These are phyloP conservation scores for Anadara kagoshimensis DNA, from an alignment of 1,140 invertebrate species.

Conservation along the genomic window DNA sequence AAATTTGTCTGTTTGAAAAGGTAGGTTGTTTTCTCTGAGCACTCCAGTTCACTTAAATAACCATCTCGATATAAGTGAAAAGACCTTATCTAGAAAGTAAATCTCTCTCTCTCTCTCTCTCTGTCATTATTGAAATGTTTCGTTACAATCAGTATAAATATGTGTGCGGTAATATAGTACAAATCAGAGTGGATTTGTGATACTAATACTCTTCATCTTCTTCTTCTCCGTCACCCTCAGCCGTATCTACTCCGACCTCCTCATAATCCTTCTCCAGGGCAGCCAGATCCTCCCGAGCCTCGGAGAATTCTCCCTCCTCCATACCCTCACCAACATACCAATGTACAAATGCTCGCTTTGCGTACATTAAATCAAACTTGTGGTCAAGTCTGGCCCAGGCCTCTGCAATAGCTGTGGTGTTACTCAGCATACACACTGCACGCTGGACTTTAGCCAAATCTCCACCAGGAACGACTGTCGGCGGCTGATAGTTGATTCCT, in stretches of 20 bases:
- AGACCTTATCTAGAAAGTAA: no score
- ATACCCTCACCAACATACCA: slow-evolving; percentile 75
- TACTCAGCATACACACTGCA: slow-evolving; percentile 64
- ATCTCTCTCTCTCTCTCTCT: no score
- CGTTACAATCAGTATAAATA: no score
- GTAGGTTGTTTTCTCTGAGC: no score
- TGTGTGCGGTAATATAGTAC: no score
- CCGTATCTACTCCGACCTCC: slow-evolving; percentile 84
- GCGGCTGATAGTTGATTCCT: slow-evolving; percentile 67
- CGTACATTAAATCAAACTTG: slow-evolving; percentile 7
- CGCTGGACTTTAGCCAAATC: slow-evolving; percentile 75
- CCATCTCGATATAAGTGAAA: no score
- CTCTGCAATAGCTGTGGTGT: background rate
- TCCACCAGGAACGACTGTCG: slow-evolving; percentile 80
- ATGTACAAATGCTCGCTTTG: background rate
- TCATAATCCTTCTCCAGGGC: slow-evolving; percentile 83
- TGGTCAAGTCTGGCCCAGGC: background rate
- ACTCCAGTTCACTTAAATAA: no score
- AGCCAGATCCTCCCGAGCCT: slow-evolving; percentile 82
- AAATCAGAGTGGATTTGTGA: no score
- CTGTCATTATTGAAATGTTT: no score
- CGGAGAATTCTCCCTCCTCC: slow-evolving; percentile 85
- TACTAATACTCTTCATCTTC: slow-evolving; percentile 76
- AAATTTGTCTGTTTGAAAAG: no score
- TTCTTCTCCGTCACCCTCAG: slow-evolving; percentile 78